phyloP scores from a whole-genome alignment of 2,888 invertebrate genomes.

The Dinocampus coccinellae region DNA sequence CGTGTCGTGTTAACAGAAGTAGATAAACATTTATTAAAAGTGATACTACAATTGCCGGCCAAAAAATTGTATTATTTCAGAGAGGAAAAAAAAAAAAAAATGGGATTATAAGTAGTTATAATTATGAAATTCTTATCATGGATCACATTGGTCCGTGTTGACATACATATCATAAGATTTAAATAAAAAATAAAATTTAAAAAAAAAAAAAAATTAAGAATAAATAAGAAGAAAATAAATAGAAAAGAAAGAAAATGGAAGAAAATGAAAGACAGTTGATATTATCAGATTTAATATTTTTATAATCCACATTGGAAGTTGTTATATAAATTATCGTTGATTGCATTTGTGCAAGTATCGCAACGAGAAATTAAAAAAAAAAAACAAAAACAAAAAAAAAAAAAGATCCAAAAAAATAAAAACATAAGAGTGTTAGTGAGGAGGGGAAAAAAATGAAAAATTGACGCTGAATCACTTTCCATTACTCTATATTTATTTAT shows the following conservation, averaged over 20 bases:
- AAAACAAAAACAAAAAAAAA: background rate
- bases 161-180: background rate
- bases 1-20: slow-evolving; percentile 16
- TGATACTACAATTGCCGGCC: background rate
- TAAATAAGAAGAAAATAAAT: too few species aligned
- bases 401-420: background rate
- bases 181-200: slow-evolving; percentile 1
- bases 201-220: slow-evolving; percentile 23
- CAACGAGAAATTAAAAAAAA: slow-evolving; percentile 28
- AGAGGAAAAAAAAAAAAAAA: background rate
- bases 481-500: background rate
- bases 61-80: background rate
- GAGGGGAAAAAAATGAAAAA: background rate
- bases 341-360: slow-evolving; percentile 51
- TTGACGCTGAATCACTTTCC: slow-evolving; percentile 8
- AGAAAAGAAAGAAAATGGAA: too few species aligned
- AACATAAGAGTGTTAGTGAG: too few species aligned
- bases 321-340: slow-evolving; percentile 65
- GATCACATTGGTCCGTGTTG: slow-evolving; percentile 73
- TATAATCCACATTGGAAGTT: slow-evolving; percentile 75
- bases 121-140: slow-evolving; percentile 64
- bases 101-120: slow-evolving; percentile 14
- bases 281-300: slow-evolving; percentile 69
- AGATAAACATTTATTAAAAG: background rate
- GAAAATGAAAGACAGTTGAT: slow-evolving; percentile 44